Evolutionary conservation across 1,140 invertebrate species (phyloP), one percentile per base, ranked within the genome.

Genomic region (Leptonema lineaticorne): DNA sequence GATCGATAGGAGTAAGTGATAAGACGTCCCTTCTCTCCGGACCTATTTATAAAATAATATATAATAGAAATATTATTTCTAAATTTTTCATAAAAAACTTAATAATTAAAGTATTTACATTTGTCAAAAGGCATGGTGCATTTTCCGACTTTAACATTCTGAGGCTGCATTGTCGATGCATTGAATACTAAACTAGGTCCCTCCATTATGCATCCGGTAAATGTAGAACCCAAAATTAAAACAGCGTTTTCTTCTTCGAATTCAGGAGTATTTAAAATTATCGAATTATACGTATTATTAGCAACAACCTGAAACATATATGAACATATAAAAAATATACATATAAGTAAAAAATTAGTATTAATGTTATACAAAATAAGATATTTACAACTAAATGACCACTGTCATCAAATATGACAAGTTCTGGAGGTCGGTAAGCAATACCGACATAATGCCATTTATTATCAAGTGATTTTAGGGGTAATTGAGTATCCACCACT

Each of bases 171-270:
- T 41, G 85, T 77, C 46, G 83, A 84, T 14, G 85, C 79, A 75
- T 91, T 89, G 76, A 95, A 92, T 68, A 91, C 85, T 18, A 94
- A 84, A 60, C 90, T 88, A 4, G 92, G 92, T 14, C 92, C 92
- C 83, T 94, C 90, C 64, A 91, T 83, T 27, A 95, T 85, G 76
- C 93, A 95, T 63, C 92, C 93, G 73, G 85, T 87, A 81, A 92
- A 94, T 67, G 87, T 85, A 76, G 90, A 89, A 26, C 92, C 92
- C 65, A 94, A 86, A 68, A 90, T 86, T 70, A 93, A 78, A 48
- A 87, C 81, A 60, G 87, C 82, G 74, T 84, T 79, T 76, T 85
- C 77, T 74, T 81, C 84, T 81, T 87, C 86, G 66, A 90, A 79
- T 68, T 88, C 88, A 45, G 89, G 85, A 69, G 88, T 85, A 33